Conservation (phyloP, 1,140 invertebrate genomes). For the Anastrepha obliqua region DNA sequence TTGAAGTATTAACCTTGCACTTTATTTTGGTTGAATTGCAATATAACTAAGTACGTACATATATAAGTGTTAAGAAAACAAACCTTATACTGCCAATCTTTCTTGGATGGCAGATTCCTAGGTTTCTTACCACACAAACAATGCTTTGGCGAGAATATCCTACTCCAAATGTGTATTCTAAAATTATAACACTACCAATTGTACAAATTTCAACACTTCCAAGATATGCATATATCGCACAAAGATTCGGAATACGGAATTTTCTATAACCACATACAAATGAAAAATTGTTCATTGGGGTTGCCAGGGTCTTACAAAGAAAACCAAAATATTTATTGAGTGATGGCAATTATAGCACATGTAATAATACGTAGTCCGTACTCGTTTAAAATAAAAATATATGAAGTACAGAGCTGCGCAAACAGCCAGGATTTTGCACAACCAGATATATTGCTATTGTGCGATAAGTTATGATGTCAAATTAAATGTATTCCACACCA, state of each 20-base stretch:
- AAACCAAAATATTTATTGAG: not conserved
- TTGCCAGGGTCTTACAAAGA: not conserved
- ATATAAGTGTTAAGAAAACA: not conserved
- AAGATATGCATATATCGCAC: not conserved
- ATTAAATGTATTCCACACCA: no score
- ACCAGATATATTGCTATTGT: no score
- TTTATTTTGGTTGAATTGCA: not conserved
- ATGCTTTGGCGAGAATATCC: not conserved
- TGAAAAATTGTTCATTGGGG: conserved; percentile 16
- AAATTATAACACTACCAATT: not conserved
- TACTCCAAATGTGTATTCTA: not conserved
- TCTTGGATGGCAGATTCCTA: not conserved
- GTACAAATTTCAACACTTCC: conserved; percentile 5
- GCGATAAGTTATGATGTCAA: no score
- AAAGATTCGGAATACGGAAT: not conserved
- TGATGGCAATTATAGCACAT: no score
- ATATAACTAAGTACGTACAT: not conserved
- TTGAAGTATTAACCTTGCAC: not conserved
- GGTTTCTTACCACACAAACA: conserved; percentile 13
- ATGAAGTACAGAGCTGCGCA: no score
- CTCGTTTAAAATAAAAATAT: no score
- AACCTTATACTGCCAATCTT: not conserved
- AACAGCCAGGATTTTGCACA: no score
- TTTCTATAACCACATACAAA: not conserved
- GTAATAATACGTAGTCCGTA: no score